Evolutionary conservation across 2,113 vertebrate genomes (phyloP), one percentile per base, ranked within the genome.

Genomic region (Monopterus albus): DNA sequence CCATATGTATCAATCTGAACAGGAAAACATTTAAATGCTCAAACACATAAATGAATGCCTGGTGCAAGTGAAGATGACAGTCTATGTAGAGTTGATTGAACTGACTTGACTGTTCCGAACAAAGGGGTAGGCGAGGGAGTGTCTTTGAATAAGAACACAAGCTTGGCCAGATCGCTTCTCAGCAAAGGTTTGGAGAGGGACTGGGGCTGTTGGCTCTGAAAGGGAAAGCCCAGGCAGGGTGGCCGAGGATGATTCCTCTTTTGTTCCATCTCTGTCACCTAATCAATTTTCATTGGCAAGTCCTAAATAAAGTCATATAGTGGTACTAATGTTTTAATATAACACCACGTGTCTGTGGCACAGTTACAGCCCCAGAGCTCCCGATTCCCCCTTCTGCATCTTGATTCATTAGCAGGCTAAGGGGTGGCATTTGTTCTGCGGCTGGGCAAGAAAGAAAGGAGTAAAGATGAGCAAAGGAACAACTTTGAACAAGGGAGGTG

Each of bases 261-360:
- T 90, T 89, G 87, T 92, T 76, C 73, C 28, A n/a, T 83, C 83
- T 69, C 84, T 91, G 91, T 86, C 79, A 86, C 78, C 79, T 84
- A 88, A 91, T 93, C 87, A 86, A 83, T 91, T 91, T 91, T 87
- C 79, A 83, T 85, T 91, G 92, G 92, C 91, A 88, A 83, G 74
- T 81, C 60, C 78, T 91, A 91, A 92, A 93, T 92, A 87, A 94
- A 93, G 89, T 91, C 91, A 93, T 88, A 90, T 79, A 92, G 91
- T 92, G 92, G 92, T 91, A 92, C 87, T 93, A 93, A 93, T 93
- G 88, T 91, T 91, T 91, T 89, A 90, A 93, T 91, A 90, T 84
- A 92, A 70, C 79, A 33, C 91, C 92, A 91, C 91, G 89, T 92
- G 89, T 92, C 82, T 75, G 84, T 70, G 77, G 80, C 87, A 89